A percentile compares a stretch with the other conserved stretches of the same genome.
These are phyloP conservation scores for Melanotaenia duboulayi DNA, from an alignment of 2,113 vertebrate genomes.

Conservation along the genomic window DNA sequence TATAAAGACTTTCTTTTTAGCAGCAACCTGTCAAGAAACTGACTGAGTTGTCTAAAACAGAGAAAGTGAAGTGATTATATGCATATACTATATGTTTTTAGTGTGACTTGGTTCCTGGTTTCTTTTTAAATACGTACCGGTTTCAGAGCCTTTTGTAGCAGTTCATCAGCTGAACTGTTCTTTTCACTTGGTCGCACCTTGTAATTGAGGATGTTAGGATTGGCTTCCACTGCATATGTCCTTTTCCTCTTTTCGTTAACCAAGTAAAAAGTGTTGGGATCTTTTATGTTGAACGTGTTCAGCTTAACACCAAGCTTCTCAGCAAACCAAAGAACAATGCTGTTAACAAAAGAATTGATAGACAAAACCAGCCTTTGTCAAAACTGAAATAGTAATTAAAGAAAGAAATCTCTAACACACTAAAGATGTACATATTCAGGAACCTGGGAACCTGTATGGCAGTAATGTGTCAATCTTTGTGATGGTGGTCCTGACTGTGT, in stretches of 20 bases:
- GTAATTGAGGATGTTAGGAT: slow-evolving; percentile 40
- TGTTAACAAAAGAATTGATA: neutral
- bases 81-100: too few species aligned
- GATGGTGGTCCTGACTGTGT: too few species aligned
- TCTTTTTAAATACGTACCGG: slow-evolving; percentile 22
- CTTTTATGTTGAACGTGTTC: slow-evolving; percentile 24
- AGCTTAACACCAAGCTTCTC: slow-evolving; percentile 7
- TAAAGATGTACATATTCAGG: too few species aligned
- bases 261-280: slow-evolving; percentile 48
- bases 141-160: slow-evolving; percentile 35
- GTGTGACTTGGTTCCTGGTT: too few species aligned
- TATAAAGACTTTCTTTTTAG: too few species aligned
- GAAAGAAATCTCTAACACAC: too few species aligned
- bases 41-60: too few species aligned
- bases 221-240: neutral
- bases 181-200: neutral
- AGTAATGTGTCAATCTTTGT: too few species aligned
- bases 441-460: too few species aligned
- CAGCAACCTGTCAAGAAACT: too few species aligned
- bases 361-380: neutral
- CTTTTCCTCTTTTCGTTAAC: slow-evolving; percentile 6
- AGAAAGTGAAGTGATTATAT: too few species aligned
- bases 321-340: slow-evolving; percentile 35
- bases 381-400: too few species aligned
- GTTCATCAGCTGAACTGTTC: slow-evolving; percentile 5